Conservation (phyloP, 2,113 vertebrate genomes). For the Pyxicephalus adspersus region DNA sequence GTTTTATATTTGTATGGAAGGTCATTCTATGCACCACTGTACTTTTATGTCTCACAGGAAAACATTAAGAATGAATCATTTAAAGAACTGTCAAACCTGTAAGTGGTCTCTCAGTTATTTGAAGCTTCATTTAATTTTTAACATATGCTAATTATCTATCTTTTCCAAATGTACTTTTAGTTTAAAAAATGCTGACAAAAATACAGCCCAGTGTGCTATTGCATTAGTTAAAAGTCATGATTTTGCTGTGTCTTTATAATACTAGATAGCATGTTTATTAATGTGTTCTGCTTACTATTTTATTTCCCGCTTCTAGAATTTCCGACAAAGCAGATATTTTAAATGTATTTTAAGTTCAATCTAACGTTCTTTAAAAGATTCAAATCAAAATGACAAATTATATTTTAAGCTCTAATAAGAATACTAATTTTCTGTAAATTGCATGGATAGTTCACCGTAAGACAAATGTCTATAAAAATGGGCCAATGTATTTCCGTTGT, state of each 20-base stretch:
- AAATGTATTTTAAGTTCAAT: constrained; percentile 3
- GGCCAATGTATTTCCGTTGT: background rate
- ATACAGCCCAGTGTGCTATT: background rate
- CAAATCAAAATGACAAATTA: constrained; percentile 1
- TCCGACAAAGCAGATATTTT: background rate
- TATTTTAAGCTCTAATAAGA: constrained; percentile 16
- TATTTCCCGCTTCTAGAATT: background rate
- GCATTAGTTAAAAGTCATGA: constrained; percentile 9
- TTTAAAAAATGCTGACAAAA: constrained; percentile 42
- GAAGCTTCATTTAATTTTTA: constrained; percentile 22
- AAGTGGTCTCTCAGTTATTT: constrained; percentile 20
- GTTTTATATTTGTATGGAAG: too few relatives aligned
- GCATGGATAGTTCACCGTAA: background rate
- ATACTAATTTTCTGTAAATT: too few relatives aligned
- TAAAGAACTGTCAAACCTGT: constrained; percentile 31
- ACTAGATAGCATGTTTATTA: background rate
- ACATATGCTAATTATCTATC: constrained; percentile 28
- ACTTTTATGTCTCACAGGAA: constrained; percentile 11
- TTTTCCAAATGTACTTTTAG: constrained; percentile 17
- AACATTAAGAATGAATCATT: constrained; percentile 32
- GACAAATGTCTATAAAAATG: background rate
- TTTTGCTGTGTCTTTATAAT: constrained; percentile 29
- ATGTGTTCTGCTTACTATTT: background rate
- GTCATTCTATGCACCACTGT: constrained; percentile 6
- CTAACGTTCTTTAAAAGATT: background rate